Conservation (phyloP, 1,140 invertebrate genomes). For the Drosophila sp. region DNA sequence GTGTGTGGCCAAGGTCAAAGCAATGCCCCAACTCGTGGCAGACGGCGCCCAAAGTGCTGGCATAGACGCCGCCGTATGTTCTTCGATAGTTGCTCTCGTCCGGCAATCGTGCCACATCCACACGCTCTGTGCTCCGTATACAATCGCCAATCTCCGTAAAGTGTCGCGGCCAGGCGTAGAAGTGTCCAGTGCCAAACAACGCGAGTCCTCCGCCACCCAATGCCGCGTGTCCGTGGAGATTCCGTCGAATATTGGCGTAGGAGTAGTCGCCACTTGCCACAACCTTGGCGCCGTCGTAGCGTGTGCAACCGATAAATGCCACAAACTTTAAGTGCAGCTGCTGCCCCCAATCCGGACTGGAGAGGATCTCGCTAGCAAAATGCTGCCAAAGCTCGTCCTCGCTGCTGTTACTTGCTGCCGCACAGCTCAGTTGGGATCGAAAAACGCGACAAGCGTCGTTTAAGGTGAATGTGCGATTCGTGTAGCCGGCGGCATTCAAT, state of each 20-base stretch:
- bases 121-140: constrained; percentile 86
- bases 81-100: constrained; percentile 95
- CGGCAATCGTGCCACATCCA: constrained; percentile 91
- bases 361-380: constrained; percentile 92
- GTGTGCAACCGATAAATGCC: constrained; percentile 94
- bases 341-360: constrained; percentile 86
- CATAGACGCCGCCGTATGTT: constrained; percentile 94
- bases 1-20: constrained; percentile 96
- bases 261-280: constrained; percentile 86
- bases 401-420: constrained; percentile 89
- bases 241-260: constrained; percentile 90
- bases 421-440: constrained; percentile 89
- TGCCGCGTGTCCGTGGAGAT: constrained; percentile 93
- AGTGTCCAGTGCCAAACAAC: constrained; percentile 94
- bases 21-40: constrained; percentile 97
- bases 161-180: constrained; percentile 94
- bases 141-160: constrained; percentile 89
- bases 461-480: constrained; percentile 93
- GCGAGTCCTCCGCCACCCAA: constrained; percentile 95
- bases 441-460: constrained; percentile 88
- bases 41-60: constrained; percentile 96
- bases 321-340: constrained; percentile 90
- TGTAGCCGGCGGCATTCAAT: constrained; percentile 91
- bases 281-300: constrained; percentile 88
- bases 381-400: constrained; percentile 93